Base-by-base conservation (phyloP, 2,888 invertebrate genomes). In the Drosophila picticornis region DNA sequence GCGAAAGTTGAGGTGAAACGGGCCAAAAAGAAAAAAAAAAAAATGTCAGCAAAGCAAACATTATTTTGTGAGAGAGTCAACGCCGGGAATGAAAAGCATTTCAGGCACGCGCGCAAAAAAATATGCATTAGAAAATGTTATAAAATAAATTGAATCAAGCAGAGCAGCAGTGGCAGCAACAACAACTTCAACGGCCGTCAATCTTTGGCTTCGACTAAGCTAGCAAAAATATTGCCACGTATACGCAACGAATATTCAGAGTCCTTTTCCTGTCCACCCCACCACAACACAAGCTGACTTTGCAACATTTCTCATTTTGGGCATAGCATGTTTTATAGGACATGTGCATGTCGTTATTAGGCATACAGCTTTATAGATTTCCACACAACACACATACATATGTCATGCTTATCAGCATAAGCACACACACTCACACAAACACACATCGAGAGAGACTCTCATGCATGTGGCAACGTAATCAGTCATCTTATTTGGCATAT, bases 141-240 rank as follows among this genome's bases (percentile, higher is more conserved):
- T 84, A 89, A 81, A 82, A 85, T 82, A 89, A 85, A 89, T 85
- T 85, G 88, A 89, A 85, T 85, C 84, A 85, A 80, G 78, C 89
- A 69, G 74, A 80, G 68, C 76, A 82, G 68, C 83, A 75, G 38
- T 13, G 53, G 50, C 72, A 83, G 74, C 46, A 46, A 16, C 46
- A 22, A 25, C 46, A 46, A 16, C 46, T 16, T 46, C 25, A 46
- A 46, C 46, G 22, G 46, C 25, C 46, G 46, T 63, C 75, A 84
- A 80, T 83, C 77, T 81, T 55, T 63, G 72, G 63, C 61, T 61
- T 66, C 65, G 11, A 66, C 78, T 69, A 77, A 88, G 81, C 86
- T 56, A 53, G 58, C 63, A 40, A 51, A 77, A 70, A 83, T 83
- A 84, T 83, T 71, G 69, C 38, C 36, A 62, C 80, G 76, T 78